Base-by-base conservation (phyloP, 2,797 vertebrate species). In the Amazonetta brasiliensis region DNA sequence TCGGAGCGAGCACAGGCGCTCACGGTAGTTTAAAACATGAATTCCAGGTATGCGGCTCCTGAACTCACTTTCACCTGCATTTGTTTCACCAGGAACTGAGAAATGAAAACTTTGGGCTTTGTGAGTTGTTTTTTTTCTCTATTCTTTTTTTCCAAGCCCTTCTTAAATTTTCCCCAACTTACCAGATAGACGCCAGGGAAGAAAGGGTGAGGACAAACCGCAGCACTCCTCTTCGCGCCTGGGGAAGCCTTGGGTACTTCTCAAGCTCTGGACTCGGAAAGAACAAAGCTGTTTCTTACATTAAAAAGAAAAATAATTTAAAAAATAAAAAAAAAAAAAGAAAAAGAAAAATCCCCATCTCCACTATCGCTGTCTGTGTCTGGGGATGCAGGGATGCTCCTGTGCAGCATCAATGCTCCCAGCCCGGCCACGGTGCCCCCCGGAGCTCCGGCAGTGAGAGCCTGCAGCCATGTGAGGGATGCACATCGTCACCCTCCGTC, bases 181-280 rank as follows among this genome's bases (percentile, higher is more conserved):
- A 18, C 12, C 46, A 7, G 22, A 9, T 0, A 2, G 13, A n/a
- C 7, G 9, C 9, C 0, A 0, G 73, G 50, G 30, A 25, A 52
- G 43, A 23, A 5, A 11, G 22, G 50, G 3, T 5, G 18, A 43
- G 33, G 73, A 48, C 33, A 31, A 28, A 1, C 19, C 23, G 6
- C 48, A 58, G 14, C 31, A 3, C 25, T 52, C 39, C 5, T 37
- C 33, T 16, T 30, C 17, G 23, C 3, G 0, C 11, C 12, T 7
- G 22, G 2, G 33, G 20, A 31, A 54, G 4, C 41, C 46, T 50
- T 31, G 43, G 14, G 6, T 7, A 9, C 52, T 50, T 39, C 3
- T 21, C 8, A 4, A 46, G n/a, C 7, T 15, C 68, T 23, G 56
- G 31, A 60, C 33, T 56, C 15, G 14, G 39, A 39, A 50, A 31